Evolutionary conservation across 2,113 vertebrate species (phyloP).

Genomic region (Apus apus): DNA sequence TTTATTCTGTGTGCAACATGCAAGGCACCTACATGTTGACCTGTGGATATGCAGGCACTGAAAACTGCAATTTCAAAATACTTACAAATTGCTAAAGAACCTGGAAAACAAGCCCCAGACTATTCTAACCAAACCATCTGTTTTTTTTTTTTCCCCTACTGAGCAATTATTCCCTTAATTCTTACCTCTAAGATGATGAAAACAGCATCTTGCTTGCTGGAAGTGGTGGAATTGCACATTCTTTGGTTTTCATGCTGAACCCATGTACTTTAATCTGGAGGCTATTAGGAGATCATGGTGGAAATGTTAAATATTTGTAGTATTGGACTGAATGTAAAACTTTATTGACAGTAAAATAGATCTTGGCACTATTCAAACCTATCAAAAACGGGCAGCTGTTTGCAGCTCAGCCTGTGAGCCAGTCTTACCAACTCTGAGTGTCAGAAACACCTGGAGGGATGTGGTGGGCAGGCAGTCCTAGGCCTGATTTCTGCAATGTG

Average conservation of each 20-base stretch:
- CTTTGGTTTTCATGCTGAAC: background rate
- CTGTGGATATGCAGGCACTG: background rate
- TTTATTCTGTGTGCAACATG: background rate
- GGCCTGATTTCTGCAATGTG: background rate
- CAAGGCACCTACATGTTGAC: background rate
- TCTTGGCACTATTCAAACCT: background rate
- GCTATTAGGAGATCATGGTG: background rate
- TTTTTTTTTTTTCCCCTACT: background rate
- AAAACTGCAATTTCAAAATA: background rate
- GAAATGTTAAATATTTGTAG: background rate
- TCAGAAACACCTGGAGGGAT: background rate
- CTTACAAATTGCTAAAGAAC: background rate
- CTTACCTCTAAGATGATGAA: background rate
- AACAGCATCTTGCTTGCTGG: background rate
- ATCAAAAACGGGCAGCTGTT: background rate
- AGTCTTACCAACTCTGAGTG: background rate
- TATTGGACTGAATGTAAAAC: background rate
- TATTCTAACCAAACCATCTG: background rate
- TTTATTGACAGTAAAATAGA: background rate
- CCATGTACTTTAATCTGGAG: background rate
- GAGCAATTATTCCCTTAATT: background rate
- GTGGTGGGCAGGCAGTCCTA: background rate
- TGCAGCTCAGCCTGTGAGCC: background rate
- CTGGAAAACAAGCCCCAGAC: background rate
- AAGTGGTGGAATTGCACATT: background rate